phyloP scores from a whole-genome alignment of 2,888 invertebrate genomes.

The Diadromus collaris region DNA sequence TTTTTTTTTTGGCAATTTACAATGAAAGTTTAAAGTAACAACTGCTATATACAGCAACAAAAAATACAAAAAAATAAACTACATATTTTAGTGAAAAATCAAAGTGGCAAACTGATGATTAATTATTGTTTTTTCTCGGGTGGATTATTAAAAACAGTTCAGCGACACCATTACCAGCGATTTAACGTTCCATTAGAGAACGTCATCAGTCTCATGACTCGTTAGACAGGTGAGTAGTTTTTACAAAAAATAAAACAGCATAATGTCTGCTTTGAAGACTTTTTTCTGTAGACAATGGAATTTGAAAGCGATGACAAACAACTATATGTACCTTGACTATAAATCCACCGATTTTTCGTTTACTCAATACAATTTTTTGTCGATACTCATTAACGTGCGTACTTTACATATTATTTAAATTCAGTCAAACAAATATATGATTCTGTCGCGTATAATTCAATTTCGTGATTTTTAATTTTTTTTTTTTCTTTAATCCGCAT shows the following conservation, averaged over 20 bases:
- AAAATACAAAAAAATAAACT: background rate
- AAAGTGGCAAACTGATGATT: conserved; percentile 4
- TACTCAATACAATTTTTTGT: background rate
- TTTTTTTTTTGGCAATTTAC: background rate
- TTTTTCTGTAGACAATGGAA: conserved; percentile 2
- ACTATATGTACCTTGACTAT: background rate
- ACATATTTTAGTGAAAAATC: background rate
- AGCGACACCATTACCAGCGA: background rate
- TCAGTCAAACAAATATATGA: background rate
- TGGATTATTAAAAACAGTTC: background rate
- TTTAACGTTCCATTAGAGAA: conserved; percentile 6
- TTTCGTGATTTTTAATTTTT: background rate
- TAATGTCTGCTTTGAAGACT: background rate
- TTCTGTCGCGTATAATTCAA: background rate
- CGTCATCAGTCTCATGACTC: conserved; percentile 21
- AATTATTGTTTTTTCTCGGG: conserved; percentile 16
- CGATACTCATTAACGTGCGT: background rate
- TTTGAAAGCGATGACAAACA: background rate
- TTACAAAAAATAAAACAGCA: background rate
- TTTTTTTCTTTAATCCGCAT: too few relatives aligned
- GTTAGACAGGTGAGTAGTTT: conserved; percentile 31
- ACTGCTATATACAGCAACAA: background rate
- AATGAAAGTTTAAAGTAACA: background rate
- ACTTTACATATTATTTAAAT: background rate
- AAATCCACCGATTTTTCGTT: background rate